phyloP scores from a whole-genome alignment of 2,797 vertebrate genomes.

The Leptatherina wallacei region DNA sequence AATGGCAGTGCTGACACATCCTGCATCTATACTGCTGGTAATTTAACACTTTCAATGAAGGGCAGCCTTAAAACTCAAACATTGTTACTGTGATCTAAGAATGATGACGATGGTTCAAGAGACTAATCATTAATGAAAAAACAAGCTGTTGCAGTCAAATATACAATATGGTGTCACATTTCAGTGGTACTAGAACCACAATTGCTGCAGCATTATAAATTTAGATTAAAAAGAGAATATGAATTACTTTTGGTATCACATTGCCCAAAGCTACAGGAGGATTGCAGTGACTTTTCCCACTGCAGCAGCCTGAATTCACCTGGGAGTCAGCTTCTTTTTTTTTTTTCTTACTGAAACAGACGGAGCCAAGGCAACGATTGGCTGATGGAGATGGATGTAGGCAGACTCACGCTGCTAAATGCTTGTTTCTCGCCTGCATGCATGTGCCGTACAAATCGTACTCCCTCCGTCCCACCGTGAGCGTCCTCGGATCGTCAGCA shows the following conservation, averaged over 20 bases:
- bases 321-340: constrained; percentile 42
- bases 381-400: constrained; percentile 18
- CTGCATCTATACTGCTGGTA: constrained; percentile 13
- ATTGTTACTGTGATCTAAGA: constrained; percentile 1
- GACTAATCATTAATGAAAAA: constrained; percentile 4
- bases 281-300: constrained; percentile 20
- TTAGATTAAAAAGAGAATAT: not conserved
- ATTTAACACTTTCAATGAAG: constrained; percentile 6
- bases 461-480: constrained; percentile 17
- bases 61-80: constrained; percentile 16
- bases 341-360: constrained; percentile 21
- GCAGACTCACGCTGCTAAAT: constrained; percentile 47
- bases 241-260: constrained; percentile 14
- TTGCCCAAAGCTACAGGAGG: constrained; percentile 12
- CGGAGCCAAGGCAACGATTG: constrained; percentile 30
- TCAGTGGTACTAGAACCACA: not conserved
- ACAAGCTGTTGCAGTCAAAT: not conserved
- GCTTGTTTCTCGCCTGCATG: constrained; percentile 34
- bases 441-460: constrained; percentile 35
- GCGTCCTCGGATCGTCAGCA: constrained; percentile 29
- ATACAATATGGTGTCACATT: not conserved
- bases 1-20: constrained; percentile 44
- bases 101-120: not conserved
- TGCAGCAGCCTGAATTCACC: constrained; percentile 40
- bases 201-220: not conserved